Conservation (phyloP, 2,888 invertebrate genomes). For the Drosophila planitibia region DNA sequence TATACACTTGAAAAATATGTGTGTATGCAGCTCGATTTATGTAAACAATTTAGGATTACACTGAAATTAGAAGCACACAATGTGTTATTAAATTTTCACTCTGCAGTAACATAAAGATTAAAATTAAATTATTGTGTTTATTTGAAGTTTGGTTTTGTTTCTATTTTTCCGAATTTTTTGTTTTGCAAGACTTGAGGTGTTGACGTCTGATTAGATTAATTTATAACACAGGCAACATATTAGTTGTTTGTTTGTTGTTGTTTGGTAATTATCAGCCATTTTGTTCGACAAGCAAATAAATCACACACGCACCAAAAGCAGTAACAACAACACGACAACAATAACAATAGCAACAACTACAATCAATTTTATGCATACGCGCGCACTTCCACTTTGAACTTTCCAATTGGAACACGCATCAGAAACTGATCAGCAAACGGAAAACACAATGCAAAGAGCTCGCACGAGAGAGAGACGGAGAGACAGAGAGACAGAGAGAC, state of each 20-base stretch:
- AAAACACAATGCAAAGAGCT: slow-evolving; percentile 27
- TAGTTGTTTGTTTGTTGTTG: slow-evolving; percentile 38
- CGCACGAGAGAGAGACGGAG: neutral
- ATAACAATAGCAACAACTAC: slow-evolving; percentile 29
- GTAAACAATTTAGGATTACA: slow-evolving; percentile 55
- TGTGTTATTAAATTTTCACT: slow-evolving; percentile 33
- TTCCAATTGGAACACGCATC: slow-evolving; percentile 64
- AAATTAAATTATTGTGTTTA: slow-evolving; percentile 52
- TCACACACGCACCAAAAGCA: slow-evolving; percentile 44
- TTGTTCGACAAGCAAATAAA: slow-evolving; percentile 66
- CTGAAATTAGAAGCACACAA: slow-evolving; percentile 44
- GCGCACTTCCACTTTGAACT: slow-evolving; percentile 63
- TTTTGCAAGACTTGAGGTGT: slow-evolving; percentile 54
- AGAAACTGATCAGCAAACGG: slow-evolving; percentile 51
- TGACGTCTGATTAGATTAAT: slow-evolving; percentile 69
- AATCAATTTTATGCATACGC: slow-evolving; percentile 51
- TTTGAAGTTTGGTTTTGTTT: slow-evolving; percentile 15
- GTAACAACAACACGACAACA: slow-evolving; percentile 24
- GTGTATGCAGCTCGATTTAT: slow-evolving; percentile 16
- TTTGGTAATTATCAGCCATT: slow-evolving; percentile 59
- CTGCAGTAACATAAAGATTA: slow-evolving; percentile 58
- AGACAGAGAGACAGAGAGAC: slow-evolving; percentile 3
- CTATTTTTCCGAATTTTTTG: slow-evolving; percentile 8
- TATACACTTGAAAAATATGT: slow-evolving; percentile 16
- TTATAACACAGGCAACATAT: slow-evolving; percentile 42